Conservation (phyloP, 2,888 invertebrate genomes). For the Electrophaes corylata region DNA sequence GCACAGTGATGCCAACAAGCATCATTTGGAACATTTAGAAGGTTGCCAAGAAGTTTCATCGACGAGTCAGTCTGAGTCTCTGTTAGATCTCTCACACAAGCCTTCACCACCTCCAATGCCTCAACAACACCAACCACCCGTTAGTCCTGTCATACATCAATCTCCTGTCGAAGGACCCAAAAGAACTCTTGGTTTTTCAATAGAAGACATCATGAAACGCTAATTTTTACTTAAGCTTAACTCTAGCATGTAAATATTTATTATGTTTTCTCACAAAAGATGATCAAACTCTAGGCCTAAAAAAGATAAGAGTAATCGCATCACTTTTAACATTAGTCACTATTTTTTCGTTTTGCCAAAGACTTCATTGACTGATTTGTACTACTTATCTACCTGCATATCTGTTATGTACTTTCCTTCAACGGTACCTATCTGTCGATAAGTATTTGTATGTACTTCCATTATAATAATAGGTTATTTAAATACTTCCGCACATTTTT, state of each 20-base stretch:
- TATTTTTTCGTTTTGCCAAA: constrained; percentile 40
- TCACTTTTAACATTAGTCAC: constrained; percentile 32
- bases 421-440: constrained; percentile 7
- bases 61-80: constrained; percentile 77
- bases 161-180: constrained; percentile 73
- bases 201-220: constrained; percentile 95
- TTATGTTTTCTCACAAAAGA: constrained; percentile 39
- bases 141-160: constrained; percentile 54
- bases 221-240: constrained; percentile 64
- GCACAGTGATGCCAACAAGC: constrained; percentile 88
- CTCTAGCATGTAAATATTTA: constrained; percentile 45
- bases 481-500: neutral
- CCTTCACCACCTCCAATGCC: constrained; percentile 62
- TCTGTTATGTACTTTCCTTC: constrained; percentile 13
- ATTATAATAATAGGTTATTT: neutral
- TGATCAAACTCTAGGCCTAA: constrained; percentile 27
- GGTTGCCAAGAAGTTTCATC: constrained; percentile 82
- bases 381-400: constrained; percentile 18
- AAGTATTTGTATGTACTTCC: constrained; percentile 1
- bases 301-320: constrained; percentile 33
- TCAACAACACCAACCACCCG: constrained; percentile 57
- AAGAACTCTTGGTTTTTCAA: constrained; percentile 89
- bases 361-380: constrained; percentile 42
- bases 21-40: constrained; percentile 77
- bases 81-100: constrained; percentile 85